Evolutionary conservation across 2,888 invertebrate species (phyloP).

Genomic region (Platypus cylindrus): DNA sequence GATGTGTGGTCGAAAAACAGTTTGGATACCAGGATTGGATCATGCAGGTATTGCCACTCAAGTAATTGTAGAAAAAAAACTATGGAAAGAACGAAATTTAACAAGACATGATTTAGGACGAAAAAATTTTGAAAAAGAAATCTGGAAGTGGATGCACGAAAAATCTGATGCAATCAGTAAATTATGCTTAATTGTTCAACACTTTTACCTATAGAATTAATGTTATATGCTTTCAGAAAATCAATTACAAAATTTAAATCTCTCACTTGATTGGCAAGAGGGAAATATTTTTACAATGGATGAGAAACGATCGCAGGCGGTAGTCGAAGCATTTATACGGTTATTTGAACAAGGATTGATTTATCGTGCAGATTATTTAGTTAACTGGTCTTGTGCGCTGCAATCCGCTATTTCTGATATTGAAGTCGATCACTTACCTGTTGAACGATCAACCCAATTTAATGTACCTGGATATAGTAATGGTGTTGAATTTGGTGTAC

Average conservation of each 20-base stretch:
- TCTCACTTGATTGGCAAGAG: slow-evolving; percentile 90
- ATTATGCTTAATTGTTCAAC: neutral
- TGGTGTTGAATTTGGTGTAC: slow-evolving; percentile 82
- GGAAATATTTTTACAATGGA: slow-evolving; percentile 96
- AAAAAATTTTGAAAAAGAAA: slow-evolving; percentile 79
- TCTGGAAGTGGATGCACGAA: slow-evolving; percentile 93
- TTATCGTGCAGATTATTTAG: slow-evolving; percentile 85
- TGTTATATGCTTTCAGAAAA: slow-evolving; percentile 29
- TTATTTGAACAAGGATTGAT: slow-evolving; percentile 24
- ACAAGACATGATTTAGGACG: slow-evolving; percentile 91
- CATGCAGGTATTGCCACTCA: slow-evolving; percentile 99
- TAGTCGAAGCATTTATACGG: slow-evolving; percentile 82
- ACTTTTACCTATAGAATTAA: neutral
- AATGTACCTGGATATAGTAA: slow-evolving; percentile 82
- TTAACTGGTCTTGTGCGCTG: slow-evolving; percentile 96
- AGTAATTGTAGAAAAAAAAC: slow-evolving; percentile 93
- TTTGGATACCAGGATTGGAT: slow-evolving; percentile 98
- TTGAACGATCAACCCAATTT: slow-evolving; percentile 73
- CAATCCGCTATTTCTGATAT: slow-evolving; percentile 98
- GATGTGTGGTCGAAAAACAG: slow-evolving; percentile 83
- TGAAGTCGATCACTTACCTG: slow-evolving; percentile 91
- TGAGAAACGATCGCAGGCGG: slow-evolving; percentile 71
- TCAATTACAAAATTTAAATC: slow-evolving; percentile 79
- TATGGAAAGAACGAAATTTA: slow-evolving; percentile 76
- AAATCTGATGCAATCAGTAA: slow-evolving; percentile 20